Base-by-base conservation (phyloP, 2,888 invertebrate genomes). In the Dicycla oo region DNA sequence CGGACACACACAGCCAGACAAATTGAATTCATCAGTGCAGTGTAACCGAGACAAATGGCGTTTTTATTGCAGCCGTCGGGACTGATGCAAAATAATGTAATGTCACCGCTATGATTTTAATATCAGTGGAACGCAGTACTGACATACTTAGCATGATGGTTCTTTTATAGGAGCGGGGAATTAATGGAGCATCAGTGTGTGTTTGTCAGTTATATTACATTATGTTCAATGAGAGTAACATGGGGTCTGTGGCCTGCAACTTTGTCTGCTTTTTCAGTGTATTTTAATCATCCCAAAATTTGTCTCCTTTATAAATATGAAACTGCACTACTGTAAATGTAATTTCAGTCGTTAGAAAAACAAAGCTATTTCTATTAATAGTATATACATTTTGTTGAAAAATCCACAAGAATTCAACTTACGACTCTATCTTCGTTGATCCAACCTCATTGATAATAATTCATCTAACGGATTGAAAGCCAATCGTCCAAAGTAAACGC, bases 11-110 rank as follows among this genome's bases (percentile, higher is more conserved):
- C 81, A 74, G 70, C 34, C 81, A 66, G 70, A 76, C 81, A 80
- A 75, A 76, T 80, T 79, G 78, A 79, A 74, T 80, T 85, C 69
- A 85, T 85, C 78, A 80, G 74, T 75, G 77, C 73, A 77, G 38
- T 80, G 84, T 87, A 89, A 88, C 75, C 87, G 84, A 87, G 86
- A 90, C 84, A 89, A 90, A 90, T 89, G 84, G 85, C 65, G 73
- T 81, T 90, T 90, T 88, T 86, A 89, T 89, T 88, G 80, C 77
- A 79, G 70, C 84, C 87, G 87, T 86, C 88, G 72, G 69, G 80
- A 70, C 79, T 81, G 79, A 82, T 84, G 86, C 84, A 73, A 80
- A 84, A 77, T 86, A 77, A 84, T 83, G 85, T 81, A 76, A 71
- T 78, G 77, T 81, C 82, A 82, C 66, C 58, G 77, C 82, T 64